Base-by-base conservation (phyloP, 2,888 invertebrate genomes). In the Rotaria magnacalcarata region DNA sequence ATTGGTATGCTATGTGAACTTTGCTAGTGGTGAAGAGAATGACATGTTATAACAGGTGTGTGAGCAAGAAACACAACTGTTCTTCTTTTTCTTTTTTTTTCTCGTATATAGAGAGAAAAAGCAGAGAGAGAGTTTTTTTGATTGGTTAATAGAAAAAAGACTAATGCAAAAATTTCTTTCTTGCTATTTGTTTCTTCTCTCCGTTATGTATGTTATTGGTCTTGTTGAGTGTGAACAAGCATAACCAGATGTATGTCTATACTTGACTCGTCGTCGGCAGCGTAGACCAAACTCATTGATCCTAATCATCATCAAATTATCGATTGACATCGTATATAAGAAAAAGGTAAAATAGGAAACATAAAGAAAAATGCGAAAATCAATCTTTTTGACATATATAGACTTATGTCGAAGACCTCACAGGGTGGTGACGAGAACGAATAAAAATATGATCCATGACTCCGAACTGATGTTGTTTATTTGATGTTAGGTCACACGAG, bases 31-130 rank as follows among this genome's bases (percentile, higher is more conserved):
- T 67, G 67, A 67, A 67, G 27, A 27, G 67, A 67, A 67, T 67
- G 67, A 67, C 67, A 67, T 67, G 67, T 67, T 67, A 67, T 67
- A 67, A 67, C 67, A 67, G 67, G 67, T 67, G 67, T 67, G 67
- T 67, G 67, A 67, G 67, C 34, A 67, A 67, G 67, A 16, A 67
- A 34, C 67, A 67, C 67, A 67, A 67, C 54, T 54, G 54, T 54
- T 54, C 54, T 54, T 54, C 54, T 54, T 54, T 21, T 54, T 52
- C 52, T 52, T 52, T 16, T 52, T 52, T 16, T 52, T 52, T 16
- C 16, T 14, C 52, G 11, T 14, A 21, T 54, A 54, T 21, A 54
- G 10, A 54, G 54, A 54, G 54, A 19, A 54, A 54, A 21, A 54
- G 7, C 5, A 54, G 54, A 58, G 58, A 58, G 58, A 58, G 58